Percentiles rank a stretch among this genome's conserved stretches.
Conservation (phyloP, 2,113 vertebrate genomes). For the Struthio camelus region DNA sequence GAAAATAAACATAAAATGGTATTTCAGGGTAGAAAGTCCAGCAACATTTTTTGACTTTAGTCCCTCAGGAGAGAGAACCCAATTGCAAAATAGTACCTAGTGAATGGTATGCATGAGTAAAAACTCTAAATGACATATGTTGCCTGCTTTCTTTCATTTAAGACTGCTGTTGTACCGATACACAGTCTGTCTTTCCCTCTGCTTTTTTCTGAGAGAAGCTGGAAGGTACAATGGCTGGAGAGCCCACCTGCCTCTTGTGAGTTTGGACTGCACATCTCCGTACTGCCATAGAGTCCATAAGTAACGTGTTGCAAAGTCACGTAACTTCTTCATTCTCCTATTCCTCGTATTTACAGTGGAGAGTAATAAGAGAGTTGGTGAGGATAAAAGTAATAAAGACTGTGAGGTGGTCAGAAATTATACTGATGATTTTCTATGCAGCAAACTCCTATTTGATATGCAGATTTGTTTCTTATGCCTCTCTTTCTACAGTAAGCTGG, state of each 20-base stretch:
- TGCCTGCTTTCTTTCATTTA: background rate
- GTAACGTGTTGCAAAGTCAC: background rate
- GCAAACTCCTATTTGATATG: background rate
- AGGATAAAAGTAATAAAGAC: background rate
- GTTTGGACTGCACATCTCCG: background rate
- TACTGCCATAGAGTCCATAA: background rate
- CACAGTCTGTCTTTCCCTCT: background rate
- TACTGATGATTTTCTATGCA: background rate
- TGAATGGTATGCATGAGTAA: background rate
- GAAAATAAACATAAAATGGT: conserved; percentile 1
- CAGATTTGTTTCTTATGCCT: background rate
- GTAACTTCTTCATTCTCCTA: background rate
- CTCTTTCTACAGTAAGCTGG: background rate
- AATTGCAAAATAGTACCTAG: background rate
- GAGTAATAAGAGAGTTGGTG: background rate
- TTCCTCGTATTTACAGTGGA: background rate
- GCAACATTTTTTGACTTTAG: background rate
- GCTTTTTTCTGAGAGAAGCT: background rate
- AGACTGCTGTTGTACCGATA: background rate
- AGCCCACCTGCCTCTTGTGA: background rate
- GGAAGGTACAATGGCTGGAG: background rate
- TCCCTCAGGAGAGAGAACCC: background rate
- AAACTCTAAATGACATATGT: background rate
- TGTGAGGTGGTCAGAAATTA: background rate
- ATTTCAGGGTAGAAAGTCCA: background rate